These are phyloP conservation scores for Sphaerophoria taeniata DNA, from an alignment of 2,888 invertebrate genomes.

Conservation along the genomic window DNA sequence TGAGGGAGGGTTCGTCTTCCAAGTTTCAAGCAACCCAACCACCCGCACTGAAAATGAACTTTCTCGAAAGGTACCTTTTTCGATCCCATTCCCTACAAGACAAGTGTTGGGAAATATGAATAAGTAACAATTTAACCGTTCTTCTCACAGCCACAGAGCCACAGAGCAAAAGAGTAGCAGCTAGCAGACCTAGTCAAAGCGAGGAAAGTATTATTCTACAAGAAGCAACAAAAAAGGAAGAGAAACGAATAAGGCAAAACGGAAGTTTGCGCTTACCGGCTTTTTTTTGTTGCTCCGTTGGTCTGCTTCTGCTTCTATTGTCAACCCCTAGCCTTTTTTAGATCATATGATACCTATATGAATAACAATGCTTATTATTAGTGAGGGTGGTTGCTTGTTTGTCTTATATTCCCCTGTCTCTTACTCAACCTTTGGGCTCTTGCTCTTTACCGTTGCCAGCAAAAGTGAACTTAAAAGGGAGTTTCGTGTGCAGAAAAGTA, in stretches of 20 bases:
- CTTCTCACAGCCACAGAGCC: constrained; percentile 1
- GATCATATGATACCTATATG: not conserved
- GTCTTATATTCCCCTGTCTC: not conserved
- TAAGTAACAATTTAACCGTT: constrained; percentile 11
- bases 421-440: not conserved
- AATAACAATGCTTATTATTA: not conserved
- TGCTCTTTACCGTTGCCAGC: not conserved
- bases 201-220: constrained; percentile 66
- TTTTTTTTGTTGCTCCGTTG: constrained; percentile 47
- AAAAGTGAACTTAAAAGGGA: constrained; percentile 28
- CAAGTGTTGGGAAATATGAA: constrained; percentile 24
- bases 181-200: not conserved
- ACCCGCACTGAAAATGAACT: not conserved
- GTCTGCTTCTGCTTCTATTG: constrained; percentile 34
- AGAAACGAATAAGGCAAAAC: constrained; percentile 47
- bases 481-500: constrained; percentile 32
- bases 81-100: not conserved
- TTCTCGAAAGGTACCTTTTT: constrained; percentile 7
- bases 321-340: constrained; percentile 5
- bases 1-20: not conserved
- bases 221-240: constrained; percentile 58
- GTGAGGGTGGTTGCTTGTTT: constrained; percentile 14
- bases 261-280: constrained; percentile 73
- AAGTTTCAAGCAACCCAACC: not conserved
- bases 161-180: constrained; percentile 9